Base-by-base conservation (phyloP, 2,888 invertebrate species). In the Drosophila setosimentum region DNA sequence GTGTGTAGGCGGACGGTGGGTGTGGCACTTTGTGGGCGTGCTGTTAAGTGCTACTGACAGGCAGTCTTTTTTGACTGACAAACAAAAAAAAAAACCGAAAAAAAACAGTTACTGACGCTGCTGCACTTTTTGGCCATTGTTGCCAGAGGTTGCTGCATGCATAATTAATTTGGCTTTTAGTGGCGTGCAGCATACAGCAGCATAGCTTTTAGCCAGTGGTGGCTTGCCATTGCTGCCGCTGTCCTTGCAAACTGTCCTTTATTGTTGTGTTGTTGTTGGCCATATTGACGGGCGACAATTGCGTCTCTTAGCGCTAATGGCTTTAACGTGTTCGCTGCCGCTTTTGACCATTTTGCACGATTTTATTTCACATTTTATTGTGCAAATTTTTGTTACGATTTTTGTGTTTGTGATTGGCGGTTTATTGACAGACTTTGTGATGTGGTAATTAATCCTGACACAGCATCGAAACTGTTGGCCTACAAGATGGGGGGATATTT, bases 111-210 rank as follows among this genome's bases (percentile, higher is more conserved):
- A 51, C 51, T 71, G 40, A 61, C 54, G 63, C 40, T 67, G 59
- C 69, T 76, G 72, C 68, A 73, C 51, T 74, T 67, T 79, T 82
- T 70, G 54, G 60, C 53, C 64, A 49, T 68, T 68, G 54, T 54
- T 68, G 54, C 45, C 66, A 37, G 49, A 24, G 27, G 63, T 55
- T 66, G 68, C n/a, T 79, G 89, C 78, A 89, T 89, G 90, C 90
- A 89, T 89, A 90, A 89, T 90, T 89, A 87, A 90, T 90, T 89
- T 78, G 70, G 84, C 88, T 87, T 89, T 89, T 86, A 87, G 86
- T 79, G 87, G 70, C 73, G 73, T 64, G 76, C 73, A 65, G 67
- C 58, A 64, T 45, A 16, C 18, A 18, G 64, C 60, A 76, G 73
- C 49, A 33, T 5, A 30, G 7, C 73, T 45, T 60, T 54, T 35